These are phyloP conservation scores for Nansenia antarctica DNA, from an alignment of 2,113 vertebrate genomes.

Conservation along the genomic window DNA sequence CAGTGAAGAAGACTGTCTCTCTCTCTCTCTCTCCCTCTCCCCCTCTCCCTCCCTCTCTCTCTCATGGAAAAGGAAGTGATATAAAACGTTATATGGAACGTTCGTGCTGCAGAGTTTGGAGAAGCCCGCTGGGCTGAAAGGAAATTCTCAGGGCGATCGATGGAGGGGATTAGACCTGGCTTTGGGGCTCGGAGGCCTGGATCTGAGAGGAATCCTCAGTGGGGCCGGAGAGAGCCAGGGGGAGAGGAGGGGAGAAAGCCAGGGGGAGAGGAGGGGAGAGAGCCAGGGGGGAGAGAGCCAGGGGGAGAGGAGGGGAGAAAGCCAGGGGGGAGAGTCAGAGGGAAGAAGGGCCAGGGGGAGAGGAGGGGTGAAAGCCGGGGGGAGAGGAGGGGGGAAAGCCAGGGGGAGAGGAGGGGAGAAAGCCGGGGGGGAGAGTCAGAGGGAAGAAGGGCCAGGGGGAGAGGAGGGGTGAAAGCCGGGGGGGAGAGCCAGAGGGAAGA, in stretches of 20 bases:
- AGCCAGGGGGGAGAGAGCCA: neutral
- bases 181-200: conserved; percentile 81
- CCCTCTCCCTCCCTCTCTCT: neutral
- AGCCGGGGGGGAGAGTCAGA: conserved; percentile 47
- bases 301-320: conserved; percentile 41
- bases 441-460: neutral
- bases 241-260: conserved; percentile 24
- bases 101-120: conserved; percentile 43
- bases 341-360: conserved; percentile 25
- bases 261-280: neutral
- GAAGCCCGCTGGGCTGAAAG: conserved; percentile 71
- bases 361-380: conserved; percentile 52
- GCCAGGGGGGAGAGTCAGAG: conserved; percentile 36
- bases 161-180: conserved; percentile 77
- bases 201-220: conserved; percentile 76
- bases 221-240: conserved; percentile 65
- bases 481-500: conserved; percentile 58
- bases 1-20: no score
- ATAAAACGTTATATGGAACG: conserved; percentile 58
- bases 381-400: conserved; percentile 64
- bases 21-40: conserved; percentile 5
- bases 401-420: conserved; percentile 68
- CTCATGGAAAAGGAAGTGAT: conserved; percentile 27
- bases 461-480: neutral
- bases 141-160: conserved; percentile 84